A percentile compares a stretch with the other conserved stretches of the same genome.
Evolutionary conservation across 2,113 vertebrate genomes (phyloP).

Genomic region (Pomatostomus ruficeps): DNA sequence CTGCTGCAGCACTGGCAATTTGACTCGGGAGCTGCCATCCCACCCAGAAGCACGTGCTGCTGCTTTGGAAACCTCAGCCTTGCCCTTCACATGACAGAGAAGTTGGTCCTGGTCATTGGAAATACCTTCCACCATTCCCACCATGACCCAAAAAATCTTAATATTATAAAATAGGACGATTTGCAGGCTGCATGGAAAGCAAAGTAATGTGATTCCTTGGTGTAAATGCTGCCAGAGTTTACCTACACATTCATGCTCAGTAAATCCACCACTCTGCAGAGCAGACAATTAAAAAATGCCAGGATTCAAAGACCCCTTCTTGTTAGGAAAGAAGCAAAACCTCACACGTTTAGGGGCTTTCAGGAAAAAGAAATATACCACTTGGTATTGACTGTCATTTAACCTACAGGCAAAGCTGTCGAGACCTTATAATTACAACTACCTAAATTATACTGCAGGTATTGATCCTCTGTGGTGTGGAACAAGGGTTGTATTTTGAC

Average conservation of each 20-base stretch:
- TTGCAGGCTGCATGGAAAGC: not conserved
- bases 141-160: not conserved
- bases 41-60: not conserved
- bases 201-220: not conserved
- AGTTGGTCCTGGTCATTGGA: not conserved
- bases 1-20: not conserved
- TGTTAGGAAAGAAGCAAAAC: not conserved
- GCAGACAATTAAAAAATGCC: not conserved
- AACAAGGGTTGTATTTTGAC: not conserved
- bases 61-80: not conserved
- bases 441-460: not conserved
- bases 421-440: not conserved
- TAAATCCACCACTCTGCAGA: not conserved
- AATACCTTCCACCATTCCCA: not conserved
- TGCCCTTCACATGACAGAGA: not conserved
- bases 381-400: not conserved
- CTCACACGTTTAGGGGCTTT: rapidly evolving
- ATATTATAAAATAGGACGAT: not conserved
- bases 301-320: not conserved
- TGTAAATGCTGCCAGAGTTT: not conserved
- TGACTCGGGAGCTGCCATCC: not conserved
- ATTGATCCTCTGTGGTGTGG: not conserved
- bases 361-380: not conserved
- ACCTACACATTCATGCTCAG: rapidly evolving
- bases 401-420: not conserved